Evolutionary conservation across 2,888 invertebrate species (phyloP).

Genomic region (Eulithis testata): DNA sequence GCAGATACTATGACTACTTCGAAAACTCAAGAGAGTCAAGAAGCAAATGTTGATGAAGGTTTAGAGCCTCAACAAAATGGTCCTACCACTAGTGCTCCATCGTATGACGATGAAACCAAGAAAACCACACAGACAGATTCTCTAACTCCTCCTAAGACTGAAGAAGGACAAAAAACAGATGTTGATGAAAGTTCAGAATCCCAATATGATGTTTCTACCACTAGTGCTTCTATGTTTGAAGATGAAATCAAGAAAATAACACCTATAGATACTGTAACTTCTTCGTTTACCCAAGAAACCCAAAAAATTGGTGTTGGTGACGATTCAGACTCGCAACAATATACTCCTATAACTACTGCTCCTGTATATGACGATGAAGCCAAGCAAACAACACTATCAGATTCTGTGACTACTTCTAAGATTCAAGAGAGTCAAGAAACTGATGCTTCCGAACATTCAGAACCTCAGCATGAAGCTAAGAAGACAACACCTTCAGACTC

Average conservation of each 20-base stretch:
- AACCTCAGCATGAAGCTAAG: constrained; percentile 20
- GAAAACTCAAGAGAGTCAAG: constrained; percentile 2
- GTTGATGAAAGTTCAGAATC: constrained; percentile 8
- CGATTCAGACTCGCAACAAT: constrained; percentile 20
- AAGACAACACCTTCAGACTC: constrained; percentile 21
- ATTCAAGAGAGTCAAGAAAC: constrained; percentile 1
- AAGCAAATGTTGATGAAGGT: constrained; percentile 9
- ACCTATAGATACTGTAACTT: neutral
- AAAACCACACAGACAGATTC: constrained; percentile 7
- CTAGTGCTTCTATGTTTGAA: constrained; percentile 18
- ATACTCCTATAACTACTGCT: constrained; percentile 22
- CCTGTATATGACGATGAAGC: constrained; percentile 33
- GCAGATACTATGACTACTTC: constrained; percentile 10
- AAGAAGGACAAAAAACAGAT: constrained; percentile 2
- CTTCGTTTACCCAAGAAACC: constrained; percentile 2
- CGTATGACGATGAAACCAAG: constrained; percentile 21
- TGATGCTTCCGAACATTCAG: constrained; percentile 16
- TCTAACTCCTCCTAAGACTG: neutral
- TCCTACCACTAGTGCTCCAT: constrained; percentile 19
- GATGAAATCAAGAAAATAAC: constrained; percentile 15
- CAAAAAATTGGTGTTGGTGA: neutral
- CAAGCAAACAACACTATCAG: constrained; percentile 24
- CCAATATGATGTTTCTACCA: constrained; percentile 13
- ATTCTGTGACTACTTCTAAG: neutral
- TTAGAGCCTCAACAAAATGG: constrained; percentile 14